A percentile compares a stretch with the other conserved stretches of the same genome.
phyloP scores from a whole-genome alignment of 23 tunicate genomes.

The Halocynthia aurantium region DNA sequence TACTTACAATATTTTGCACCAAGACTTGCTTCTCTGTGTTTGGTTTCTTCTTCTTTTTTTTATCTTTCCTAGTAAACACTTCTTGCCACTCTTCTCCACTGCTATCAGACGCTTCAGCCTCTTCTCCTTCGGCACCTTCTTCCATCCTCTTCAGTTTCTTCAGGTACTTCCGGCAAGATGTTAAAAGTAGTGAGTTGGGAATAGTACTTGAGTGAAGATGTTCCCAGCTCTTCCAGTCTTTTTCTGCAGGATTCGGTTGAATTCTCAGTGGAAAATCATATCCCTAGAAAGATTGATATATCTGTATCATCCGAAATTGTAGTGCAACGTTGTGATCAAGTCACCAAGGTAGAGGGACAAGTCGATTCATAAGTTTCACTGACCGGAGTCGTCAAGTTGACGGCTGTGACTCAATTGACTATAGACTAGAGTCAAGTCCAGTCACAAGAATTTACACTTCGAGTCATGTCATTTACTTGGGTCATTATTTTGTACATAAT shows the following conservation, averaged over 20 bases:
- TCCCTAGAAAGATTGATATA: not conserved
- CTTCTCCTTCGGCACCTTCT: not conserved
- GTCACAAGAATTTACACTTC: no score
- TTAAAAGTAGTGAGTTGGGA: conserved; percentile 8
- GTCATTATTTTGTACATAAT: no score
- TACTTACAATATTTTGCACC: no score
- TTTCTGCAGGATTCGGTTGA: conserved; percentile 5
- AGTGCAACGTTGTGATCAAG: not conserved
- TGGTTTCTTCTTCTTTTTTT: no score
- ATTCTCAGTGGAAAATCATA: conserved; percentile 15
- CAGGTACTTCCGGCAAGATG: conserved; percentile 1
- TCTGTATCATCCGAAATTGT: not conserved
- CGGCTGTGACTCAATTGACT: no score
- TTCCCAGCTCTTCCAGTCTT: conserved; percentile 16
- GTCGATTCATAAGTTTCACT: no score
- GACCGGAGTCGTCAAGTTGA: no score
- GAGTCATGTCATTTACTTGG: no score
- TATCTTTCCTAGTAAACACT: not conserved
- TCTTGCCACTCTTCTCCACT: conserved; percentile 5
- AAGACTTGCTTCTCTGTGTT: no score
- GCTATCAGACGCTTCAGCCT: not conserved
- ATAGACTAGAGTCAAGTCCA: no score
- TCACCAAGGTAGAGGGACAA: not conserved
- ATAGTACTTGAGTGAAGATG: not conserved
- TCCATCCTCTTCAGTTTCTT: not conserved